These are phyloP conservation scores for Phylloscopus whistleri DNA, from an alignment of 2,113 vertebrate species.

Conservation along the genomic window DNA sequence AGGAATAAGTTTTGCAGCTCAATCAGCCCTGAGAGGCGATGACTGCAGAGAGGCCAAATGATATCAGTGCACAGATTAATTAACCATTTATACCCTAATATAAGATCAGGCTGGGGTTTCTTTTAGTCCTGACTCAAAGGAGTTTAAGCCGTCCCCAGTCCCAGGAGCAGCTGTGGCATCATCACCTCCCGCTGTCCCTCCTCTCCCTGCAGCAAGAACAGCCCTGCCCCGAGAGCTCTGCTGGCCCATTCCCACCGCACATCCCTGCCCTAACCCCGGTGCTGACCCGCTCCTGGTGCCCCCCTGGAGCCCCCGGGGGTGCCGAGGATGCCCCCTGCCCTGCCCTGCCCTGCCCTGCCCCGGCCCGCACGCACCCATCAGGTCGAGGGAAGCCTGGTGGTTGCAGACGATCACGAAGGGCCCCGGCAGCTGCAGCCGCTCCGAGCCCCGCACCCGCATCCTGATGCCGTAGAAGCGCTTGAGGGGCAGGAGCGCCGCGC, in stretches of 20 bases:
- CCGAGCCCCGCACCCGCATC: constrained; percentile 70
- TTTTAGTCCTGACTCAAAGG: background rate
- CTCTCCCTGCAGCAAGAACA: background rate
- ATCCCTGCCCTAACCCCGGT: background rate
- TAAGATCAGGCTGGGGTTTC: background rate
- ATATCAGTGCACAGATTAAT: background rate
- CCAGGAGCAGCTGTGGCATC: background rate
- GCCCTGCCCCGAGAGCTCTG: background rate
- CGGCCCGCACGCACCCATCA: constrained; percentile 58
- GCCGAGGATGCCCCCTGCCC: background rate
- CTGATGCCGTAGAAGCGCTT: constrained; percentile 76
- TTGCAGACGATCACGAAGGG: constrained; percentile 81
- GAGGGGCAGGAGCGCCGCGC: constrained; percentile 71
- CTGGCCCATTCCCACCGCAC: no score
- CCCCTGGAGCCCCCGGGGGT: background rate
- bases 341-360: background rate
- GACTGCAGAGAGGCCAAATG: background rate
- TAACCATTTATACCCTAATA: background rate
- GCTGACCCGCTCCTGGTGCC: background rate
- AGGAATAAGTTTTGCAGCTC: background rate
- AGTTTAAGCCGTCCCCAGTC: background rate
- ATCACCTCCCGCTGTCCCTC: background rate
- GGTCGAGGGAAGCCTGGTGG: constrained; percentile 80
- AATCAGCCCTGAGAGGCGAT: background rate
- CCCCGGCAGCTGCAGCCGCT: constrained; percentile 67